Evolutionary conservation across 2,113 vertebrate species (phyloP).

Genomic region (Atrichornis clamosus): DNA sequence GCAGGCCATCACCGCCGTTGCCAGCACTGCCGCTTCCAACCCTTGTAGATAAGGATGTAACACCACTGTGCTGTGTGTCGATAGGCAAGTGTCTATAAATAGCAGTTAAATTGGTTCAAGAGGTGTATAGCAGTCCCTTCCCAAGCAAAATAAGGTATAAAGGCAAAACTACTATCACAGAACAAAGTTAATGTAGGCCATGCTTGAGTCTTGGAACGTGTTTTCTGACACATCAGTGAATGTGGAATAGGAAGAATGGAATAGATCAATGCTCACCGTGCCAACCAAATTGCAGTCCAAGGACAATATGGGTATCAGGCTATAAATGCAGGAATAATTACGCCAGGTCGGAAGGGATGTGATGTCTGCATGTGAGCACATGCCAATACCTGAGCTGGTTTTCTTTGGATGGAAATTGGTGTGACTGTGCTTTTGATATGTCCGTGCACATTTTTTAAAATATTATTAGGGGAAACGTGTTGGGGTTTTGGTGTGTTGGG

Average conservation of each 20-base stretch:
- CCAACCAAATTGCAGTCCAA: neutral
- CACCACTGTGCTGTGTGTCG: neutral
- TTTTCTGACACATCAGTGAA: accelerated
- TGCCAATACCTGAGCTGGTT: neutral
- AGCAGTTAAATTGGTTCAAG: neutral
- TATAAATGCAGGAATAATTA: neutral
- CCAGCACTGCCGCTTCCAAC: accelerated
- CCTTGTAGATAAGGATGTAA: accelerated
- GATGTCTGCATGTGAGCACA: accelerated
- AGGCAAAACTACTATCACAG: neutral
- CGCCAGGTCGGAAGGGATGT: neutral
- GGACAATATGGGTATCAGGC: neutral
- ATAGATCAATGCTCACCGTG: neutral
- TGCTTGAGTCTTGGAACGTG: neutral
- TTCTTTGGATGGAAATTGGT: neutral
- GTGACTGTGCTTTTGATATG: neutral
- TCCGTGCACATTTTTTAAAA: neutral
- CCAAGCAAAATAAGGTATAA: neutral
- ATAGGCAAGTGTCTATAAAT: neutral
- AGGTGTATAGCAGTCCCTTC: neutral
- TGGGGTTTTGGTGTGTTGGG: neutral
- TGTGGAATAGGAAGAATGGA: neutral
- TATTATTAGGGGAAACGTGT: neutral
- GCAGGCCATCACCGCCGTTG: accelerated
- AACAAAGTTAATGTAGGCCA: neutral